Evolutionary conservation across 2,113 vertebrate species (phyloP).

Genomic region (Asarcornis scutulata): DNA sequence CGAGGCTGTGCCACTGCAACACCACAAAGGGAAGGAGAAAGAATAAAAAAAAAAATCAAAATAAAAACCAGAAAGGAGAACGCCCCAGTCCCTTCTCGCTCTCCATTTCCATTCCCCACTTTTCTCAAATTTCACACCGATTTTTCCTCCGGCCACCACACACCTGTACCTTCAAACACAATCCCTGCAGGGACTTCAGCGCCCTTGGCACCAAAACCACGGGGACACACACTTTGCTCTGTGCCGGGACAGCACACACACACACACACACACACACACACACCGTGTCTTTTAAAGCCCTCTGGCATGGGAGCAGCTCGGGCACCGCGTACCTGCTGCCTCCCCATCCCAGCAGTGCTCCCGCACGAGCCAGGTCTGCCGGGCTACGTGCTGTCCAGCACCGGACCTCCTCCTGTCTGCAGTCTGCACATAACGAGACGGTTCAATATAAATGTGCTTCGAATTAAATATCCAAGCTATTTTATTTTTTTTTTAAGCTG

Average conservation of each 20-base stretch:
- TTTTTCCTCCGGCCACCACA: neutral
- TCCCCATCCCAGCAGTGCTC: neutral
- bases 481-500: neutral
- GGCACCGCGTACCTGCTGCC: neutral
- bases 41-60: accelerated
- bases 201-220: neutral
- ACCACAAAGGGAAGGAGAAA: neutral
- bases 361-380: neutral
- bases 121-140: neutral
- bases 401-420: neutral
- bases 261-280: neutral
- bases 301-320: accelerated
- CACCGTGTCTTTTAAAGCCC: accelerated
- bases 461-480: neutral
- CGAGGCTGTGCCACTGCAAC: neutral
- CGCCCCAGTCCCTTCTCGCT: accelerated
- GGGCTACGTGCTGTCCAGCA: neutral
- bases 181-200: neutral
- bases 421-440: neutral
- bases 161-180: neutral
- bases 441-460: neutral
- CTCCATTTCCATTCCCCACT: neutral
- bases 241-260: accelerated
- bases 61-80: neutral
- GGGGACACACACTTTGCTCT: neutral